Evolutionary conservation across 2,888 invertebrate species (phyloP), one percentile per base, ranked within the genome.

Genomic region (Pandemis heparana): DNA sequence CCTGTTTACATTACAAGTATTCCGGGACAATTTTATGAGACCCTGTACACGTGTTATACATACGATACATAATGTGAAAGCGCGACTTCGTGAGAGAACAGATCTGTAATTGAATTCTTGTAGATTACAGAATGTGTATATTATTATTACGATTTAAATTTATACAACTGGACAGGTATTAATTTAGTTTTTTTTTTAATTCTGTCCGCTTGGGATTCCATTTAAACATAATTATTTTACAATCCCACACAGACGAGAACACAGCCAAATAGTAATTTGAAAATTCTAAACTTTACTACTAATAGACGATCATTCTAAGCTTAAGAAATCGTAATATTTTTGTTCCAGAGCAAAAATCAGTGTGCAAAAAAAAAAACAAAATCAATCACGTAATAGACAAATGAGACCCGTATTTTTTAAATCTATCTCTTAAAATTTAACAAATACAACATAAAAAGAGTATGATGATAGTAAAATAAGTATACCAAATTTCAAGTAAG

Each of bases 181-280:
- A 43, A 56, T 43, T 53, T 39, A 23, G 12, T 46, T 69, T 69
- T 74, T 69, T 48, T 51, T 18, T 48, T 48, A 74, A 73, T 69
- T 69, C 69, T 61, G 69, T 60, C 74, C 65, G 60, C 14, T 32
- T 61, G 74, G 69, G 74, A 74, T 51, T 46, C 60, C 18, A 18
- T 71, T 46, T 59, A 62, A 68, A 71, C 48, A 14, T 48, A 71
- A 63, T 32, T 65, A 41, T 8, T 39, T n/a, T 23, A 63, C 23
- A 23, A 83, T 81, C 76, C 81, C 82, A 78, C 75, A 78, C 77
- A 82, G 83, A 83, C 76, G 65, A 78, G 79, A 82, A 84, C 88
- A 89, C 88, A 88, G 89, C 89, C 89, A 85, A 86, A 84, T 83
- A 83, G 79, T 85, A 80, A 81, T 83, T 82, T 78, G 80, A 83